Conservation (phyloP, 2,797 vertebrate genomes). For the Decapterus maruadsi region DNA sequence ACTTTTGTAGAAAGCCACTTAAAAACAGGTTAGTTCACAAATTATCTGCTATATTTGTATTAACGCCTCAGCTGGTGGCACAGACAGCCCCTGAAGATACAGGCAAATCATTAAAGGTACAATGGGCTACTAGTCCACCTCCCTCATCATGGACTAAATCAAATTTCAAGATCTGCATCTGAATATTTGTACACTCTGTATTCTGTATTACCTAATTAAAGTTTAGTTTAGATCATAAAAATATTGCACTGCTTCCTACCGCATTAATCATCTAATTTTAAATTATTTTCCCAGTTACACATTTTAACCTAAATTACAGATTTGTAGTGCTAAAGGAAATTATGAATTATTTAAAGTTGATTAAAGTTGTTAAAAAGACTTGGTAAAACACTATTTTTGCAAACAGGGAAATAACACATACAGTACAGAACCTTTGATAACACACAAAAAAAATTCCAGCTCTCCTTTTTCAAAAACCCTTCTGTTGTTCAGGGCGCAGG, state of each 20-base stretch:
- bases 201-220: slow-evolving; percentile 2
- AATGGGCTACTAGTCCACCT: slow-evolving; percentile 65
- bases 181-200: slow-evolving; percentile 22
- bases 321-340: not conserved
- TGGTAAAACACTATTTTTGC: not conserved
- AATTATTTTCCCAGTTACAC: not conserved
- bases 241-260: not conserved
- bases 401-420: slow-evolving; percentile 2
- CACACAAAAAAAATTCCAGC: not conserved
- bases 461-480: slow-evolving; percentile 26
- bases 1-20: slow-evolving; percentile 86
- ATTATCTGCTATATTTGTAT: slow-evolving; percentile 90
- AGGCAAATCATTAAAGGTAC: slow-evolving; percentile 82
- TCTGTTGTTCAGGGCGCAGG: slow-evolving; percentile 39
- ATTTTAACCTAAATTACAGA: not conserved
- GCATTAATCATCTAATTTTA: not conserved
- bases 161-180: slow-evolving; percentile 31
- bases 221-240: slow-evolving; percentile 2
- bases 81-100: slow-evolving; percentile 82
- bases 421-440: slow-evolving; percentile 12
- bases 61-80: slow-evolving; percentile 90
- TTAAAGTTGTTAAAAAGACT: not conserved
- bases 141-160: slow-evolving; percentile 39
- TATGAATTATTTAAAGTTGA: not conserved
- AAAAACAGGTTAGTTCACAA: slow-evolving; percentile 88